A percentile compares a stretch with the other conserved stretches of the same genome.
Evolutionary conservation across 1,140 invertebrate genomes (phyloP).

Genomic region (Aricia agestis): DNA sequence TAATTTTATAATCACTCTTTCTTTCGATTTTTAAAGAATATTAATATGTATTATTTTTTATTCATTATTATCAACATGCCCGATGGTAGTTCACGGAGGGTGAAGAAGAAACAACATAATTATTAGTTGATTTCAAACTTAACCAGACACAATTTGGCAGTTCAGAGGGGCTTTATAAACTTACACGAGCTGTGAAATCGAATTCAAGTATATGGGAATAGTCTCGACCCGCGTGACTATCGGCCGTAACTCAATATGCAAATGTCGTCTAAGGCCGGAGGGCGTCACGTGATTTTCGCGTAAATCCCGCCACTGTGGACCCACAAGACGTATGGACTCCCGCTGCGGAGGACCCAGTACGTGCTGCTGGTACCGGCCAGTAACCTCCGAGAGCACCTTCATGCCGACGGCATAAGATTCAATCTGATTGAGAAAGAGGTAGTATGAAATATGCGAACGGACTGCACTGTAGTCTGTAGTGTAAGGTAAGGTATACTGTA

Average conservation of each 20-base stretch:
- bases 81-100: no score
- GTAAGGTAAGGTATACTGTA: no score
- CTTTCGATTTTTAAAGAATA: no score
- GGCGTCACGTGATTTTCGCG: constrained; percentile 22
- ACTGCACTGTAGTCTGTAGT: no score
- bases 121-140: neutral
- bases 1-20: no score
- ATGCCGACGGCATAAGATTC: neutral
- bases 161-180: neutral
- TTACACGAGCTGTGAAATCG: neutral
- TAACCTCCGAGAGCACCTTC: neutral
- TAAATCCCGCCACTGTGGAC: constrained; percentile 23
- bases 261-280: constrained; percentile 18
- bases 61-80: no score
- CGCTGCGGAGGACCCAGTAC: constrained; percentile 12
- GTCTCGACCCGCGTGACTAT: constrained; percentile 10
- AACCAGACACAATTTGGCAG: no score
- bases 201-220: constrained; percentile 3
- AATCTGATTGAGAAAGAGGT: no score
- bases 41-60: no score
- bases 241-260: constrained; percentile 12
- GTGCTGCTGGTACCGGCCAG: neutral
- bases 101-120: neutral
- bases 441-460: no score
- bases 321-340: constrained; percentile 19